phyloP scores from a whole-genome alignment of 2,888 invertebrate genomes.

The Eubasilissa splendida region DNA sequence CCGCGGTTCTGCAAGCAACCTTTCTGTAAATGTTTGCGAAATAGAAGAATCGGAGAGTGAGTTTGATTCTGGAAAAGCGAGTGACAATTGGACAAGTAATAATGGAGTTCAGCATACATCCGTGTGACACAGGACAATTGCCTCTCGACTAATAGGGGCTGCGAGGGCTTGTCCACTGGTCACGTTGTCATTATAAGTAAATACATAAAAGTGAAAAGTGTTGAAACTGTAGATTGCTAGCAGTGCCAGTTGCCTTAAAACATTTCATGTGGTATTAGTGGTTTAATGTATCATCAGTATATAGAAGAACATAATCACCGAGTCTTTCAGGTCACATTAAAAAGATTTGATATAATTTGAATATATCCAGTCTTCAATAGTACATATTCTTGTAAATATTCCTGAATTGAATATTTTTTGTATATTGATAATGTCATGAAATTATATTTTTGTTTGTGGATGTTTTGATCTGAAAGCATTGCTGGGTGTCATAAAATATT shows the following conservation, averaged over 20 bases:
- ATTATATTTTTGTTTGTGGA: constrained; percentile 22
- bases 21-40: constrained; percentile 92
- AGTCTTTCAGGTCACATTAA: constrained; percentile 31
- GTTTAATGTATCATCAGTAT: constrained; percentile 39
- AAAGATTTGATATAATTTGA: constrained; percentile 2
- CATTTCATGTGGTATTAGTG: constrained; percentile 42
- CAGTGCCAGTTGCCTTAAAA: constrained; percentile 57
- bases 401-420: neutral
- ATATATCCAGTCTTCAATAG: neutral
- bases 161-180: neutral
- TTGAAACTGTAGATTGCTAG: constrained; percentile 37
- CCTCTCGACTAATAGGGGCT: constrained; percentile 44
- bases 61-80: constrained; percentile 62
- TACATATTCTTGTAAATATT: constrained; percentile 11
- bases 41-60: constrained; percentile 91
- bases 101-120: constrained; percentile 59
- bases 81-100: constrained; percentile 54
- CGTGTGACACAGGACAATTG: constrained; percentile 58
- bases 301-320: constrained; percentile 26
- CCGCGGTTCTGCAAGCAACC: constrained; percentile 83
- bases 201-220: constrained; percentile 26
- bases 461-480: constrained; percentile 44
- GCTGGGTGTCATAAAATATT: constrained; percentile 44
- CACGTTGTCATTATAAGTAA: constrained; percentile 8
- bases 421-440: neutral